Percentiles rank a stretch among this genome's conserved stretches.
These are phyloP conservation scores for Eciton burchellii DNA, from an alignment of 1,140 invertebrate species.

Conservation along the genomic window DNA sequence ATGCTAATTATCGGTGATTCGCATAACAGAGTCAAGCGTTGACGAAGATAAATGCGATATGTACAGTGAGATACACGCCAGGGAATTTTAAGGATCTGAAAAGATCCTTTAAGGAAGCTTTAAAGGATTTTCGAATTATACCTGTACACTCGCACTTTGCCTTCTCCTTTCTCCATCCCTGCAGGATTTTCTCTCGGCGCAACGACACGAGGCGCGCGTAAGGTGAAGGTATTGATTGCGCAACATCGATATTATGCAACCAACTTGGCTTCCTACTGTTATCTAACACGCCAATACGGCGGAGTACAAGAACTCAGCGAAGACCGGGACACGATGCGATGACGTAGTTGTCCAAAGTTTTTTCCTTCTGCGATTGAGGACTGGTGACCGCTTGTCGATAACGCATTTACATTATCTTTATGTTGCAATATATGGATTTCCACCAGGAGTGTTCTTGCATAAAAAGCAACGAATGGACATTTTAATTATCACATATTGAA, in stretches of 20 bases:
- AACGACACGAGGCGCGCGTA: constrained; percentile 69
- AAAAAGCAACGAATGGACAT: constrained; percentile 14
- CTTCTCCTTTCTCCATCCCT: not conserved
- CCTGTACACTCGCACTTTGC: not conserved
- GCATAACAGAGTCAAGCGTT: not conserved
- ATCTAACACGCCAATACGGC: constrained; percentile 59
- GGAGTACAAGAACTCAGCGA: constrained; percentile 66
- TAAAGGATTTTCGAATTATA: constrained; percentile 20
- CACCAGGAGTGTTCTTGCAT: not conserved
- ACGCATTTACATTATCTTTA: constrained; percentile 32
- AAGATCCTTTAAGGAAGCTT: no score
- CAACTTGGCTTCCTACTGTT: constrained; percentile 70
- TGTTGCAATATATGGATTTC: constrained; percentile 21
- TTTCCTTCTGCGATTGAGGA: constrained; percentile 21
- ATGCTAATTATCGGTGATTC: no score
- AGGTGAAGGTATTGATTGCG: constrained; percentile 74
- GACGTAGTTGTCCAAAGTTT: constrained; percentile 58
- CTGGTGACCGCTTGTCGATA: constrained; percentile 8
- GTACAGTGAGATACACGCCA: not conserved
- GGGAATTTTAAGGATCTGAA: not conserved
- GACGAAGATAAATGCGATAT: not conserved
- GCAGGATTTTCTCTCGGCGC: constrained; percentile 68
- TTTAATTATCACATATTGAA: constrained; percentile 27
- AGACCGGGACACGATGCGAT: constrained; percentile 50
- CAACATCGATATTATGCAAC: constrained; percentile 73